Conservation (phyloP, 2,888 invertebrate species). For the Conchocele bisecta region DNA sequence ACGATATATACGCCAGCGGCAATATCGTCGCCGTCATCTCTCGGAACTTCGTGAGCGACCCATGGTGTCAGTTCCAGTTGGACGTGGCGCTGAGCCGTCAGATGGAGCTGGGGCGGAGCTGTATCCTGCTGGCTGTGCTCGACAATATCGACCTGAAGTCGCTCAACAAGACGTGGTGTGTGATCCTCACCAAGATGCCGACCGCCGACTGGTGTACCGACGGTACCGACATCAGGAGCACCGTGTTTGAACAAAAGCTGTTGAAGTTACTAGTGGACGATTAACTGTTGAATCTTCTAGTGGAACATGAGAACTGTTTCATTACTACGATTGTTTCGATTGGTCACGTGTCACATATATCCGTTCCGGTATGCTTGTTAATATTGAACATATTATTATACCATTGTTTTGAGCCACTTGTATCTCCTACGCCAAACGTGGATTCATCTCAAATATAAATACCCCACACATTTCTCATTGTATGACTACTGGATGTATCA, state of each 20-base stretch:
- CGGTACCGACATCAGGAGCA: constrained; percentile 13
- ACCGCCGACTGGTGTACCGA: constrained; percentile 29
- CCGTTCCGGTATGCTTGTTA: too few relatives aligned
- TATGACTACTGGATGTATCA: too few relatives aligned
- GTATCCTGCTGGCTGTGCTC: background rate
- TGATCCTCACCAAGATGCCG: constrained; percentile 23
- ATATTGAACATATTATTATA: too few relatives aligned
- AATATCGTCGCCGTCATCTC: constrained; percentile 21
- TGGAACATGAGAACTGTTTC: too few relatives aligned
- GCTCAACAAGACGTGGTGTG: constrained; percentile 26
- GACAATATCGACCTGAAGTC: constrained; percentile 15
- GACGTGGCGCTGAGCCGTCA: constrained; percentile 1
- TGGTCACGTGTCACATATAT: too few relatives aligned
- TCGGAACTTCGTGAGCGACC: constrained; percentile 14
- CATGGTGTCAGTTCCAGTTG: constrained; percentile 14
- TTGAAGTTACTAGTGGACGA: too few relatives aligned
- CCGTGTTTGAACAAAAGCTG: constrained; percentile 33
- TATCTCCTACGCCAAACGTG: too few relatives aligned
- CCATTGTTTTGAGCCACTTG: too few relatives aligned
- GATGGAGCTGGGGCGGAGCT: background rate
- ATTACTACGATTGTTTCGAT: too few relatives aligned
- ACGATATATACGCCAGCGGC: constrained; percentile 16
- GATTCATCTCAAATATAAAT: too few relatives aligned
- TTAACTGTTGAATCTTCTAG: too few relatives aligned
- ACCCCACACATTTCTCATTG: too few relatives aligned